Percentiles rank a stretch among this genome's conserved stretches.
phyloP scores from a whole-genome alignment of 2,888 invertebrate species.

The Drosophila leonis region DNA sequence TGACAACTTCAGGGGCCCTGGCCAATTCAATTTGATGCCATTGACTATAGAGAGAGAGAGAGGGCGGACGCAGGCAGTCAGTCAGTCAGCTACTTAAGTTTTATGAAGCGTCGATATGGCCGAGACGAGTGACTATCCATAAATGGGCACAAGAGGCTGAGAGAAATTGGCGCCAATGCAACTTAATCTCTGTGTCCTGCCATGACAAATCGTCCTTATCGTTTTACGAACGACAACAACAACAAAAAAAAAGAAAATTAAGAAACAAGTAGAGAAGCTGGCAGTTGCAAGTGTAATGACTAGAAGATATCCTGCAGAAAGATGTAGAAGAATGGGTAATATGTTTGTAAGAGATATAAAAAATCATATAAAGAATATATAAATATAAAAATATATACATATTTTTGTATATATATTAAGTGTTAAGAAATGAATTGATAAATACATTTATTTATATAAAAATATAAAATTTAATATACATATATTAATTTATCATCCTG shows the following conservation, averaged over 20 bases:
- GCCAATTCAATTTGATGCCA: slow-evolving; percentile 66
- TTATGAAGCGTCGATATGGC: slow-evolving; percentile 71
- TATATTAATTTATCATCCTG: no score
- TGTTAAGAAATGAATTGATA: no score
- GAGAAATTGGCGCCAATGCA: slow-evolving; percentile 59
- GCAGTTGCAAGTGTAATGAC: neutral
- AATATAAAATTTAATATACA: no score
- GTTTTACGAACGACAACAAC: slow-evolving; percentile 45
- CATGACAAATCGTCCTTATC: slow-evolving; percentile 79
- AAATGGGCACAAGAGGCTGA: slow-evolving; percentile 37
- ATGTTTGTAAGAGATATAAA: neutral
- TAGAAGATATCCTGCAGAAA: slow-evolving; percentile 14
- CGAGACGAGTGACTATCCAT: slow-evolving; percentile 48
- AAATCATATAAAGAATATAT: neutral
- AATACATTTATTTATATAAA: no score
- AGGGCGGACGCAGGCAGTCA: slow-evolving; percentile 12
- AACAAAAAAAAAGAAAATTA: neutral
- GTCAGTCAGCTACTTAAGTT: slow-evolving; percentile 66
- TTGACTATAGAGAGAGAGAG: slow-evolving; percentile 10
- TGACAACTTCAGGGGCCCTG: slow-evolving; percentile 37
- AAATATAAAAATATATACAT: neutral
- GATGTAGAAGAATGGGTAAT: no score
- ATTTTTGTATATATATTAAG: neutral
- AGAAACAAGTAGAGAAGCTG: slow-evolving; percentile 11
- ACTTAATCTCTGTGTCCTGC: slow-evolving; percentile 68